Conservation (phyloP, 2,888 invertebrate species). For the Aproaerema taeniolella region DNA sequence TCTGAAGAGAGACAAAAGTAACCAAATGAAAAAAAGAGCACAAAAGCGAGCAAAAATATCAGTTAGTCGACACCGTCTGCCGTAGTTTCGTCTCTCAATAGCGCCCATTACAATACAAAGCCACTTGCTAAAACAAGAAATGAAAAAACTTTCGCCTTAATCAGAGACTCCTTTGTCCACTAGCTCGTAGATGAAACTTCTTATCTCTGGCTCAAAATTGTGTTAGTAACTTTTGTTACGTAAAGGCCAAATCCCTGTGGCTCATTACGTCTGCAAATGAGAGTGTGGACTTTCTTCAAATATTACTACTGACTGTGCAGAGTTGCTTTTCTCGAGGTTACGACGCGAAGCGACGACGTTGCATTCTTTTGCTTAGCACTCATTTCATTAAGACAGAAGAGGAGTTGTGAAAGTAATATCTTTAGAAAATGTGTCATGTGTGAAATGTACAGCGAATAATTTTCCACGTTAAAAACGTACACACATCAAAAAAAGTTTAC, state of each 20-base stretch:
- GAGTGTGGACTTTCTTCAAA: conserved; percentile 1
- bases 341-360: too few relatives aligned
- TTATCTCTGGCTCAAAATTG: conserved; percentile 24
- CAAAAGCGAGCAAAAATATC: conserved; percentile 4
- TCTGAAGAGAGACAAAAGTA: neutral
- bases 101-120: conserved; percentile 33
- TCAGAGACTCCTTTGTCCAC: conserved; percentile 38
- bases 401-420: too few relatives aligned
- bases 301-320: too few relatives aligned
- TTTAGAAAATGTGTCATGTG: too few relatives aligned
- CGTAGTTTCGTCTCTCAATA: conserved; percentile 24
- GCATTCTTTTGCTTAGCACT: too few relatives aligned
- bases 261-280: conserved; percentile 7
- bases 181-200: conserved; percentile 27
- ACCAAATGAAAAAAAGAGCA: conserved; percentile 1
- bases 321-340: too few relatives aligned
- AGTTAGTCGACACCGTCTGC: neutral
- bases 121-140: conserved; percentile 38
- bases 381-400: too few relatives aligned
- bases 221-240: conserved; percentile 12
- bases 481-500: too few relatives aligned
- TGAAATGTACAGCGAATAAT: too few relatives aligned
- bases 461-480: too few relatives aligned
- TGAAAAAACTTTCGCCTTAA: conserved; percentile 51
- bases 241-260: conserved; percentile 4